These are phyloP conservation scores for Microcebus tavaratra DNA, from an alignment of 2,113 vertebrate genomes.

Conservation along the genomic window DNA sequence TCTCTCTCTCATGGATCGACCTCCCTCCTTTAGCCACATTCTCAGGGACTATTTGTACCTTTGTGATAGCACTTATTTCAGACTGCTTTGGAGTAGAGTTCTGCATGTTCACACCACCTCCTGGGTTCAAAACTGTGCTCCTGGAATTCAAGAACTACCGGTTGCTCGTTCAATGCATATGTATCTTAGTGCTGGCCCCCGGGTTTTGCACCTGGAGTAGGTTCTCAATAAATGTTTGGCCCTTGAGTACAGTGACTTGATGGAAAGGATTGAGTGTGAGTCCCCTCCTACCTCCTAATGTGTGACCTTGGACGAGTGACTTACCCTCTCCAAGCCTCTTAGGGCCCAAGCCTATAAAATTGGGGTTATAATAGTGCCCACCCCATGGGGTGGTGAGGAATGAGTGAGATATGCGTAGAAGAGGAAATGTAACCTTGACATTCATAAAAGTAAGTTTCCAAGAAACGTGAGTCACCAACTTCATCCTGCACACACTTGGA, in stretches of 20 bases:
- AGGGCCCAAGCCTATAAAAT: not conserved
- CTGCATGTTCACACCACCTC: not conserved
- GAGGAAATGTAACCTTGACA: not conserved
- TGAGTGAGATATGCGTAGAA: not conserved
- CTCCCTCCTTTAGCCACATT: not conserved
- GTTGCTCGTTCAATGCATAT: not conserved
- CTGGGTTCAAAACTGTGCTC: not conserved
- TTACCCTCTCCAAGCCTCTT: not conserved
- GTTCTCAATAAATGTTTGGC: not conserved
- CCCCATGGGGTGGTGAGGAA: not conserved
- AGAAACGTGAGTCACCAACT: not conserved
- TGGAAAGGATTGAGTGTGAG: not conserved
- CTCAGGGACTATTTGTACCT: not conserved
- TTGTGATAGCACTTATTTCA: not conserved
- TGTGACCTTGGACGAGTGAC: not conserved
- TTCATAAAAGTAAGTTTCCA: not conserved
- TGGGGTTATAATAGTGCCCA: not conserved
- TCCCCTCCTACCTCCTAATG: not conserved
- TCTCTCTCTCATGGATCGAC: not conserved
- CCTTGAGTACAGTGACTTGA: not conserved
- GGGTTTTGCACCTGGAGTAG: not conserved
- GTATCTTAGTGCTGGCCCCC: not conserved
- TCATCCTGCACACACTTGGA: not conserved
- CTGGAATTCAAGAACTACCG: not conserved
- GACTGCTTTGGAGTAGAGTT: not conserved